Base-by-base conservation (phyloP, 2,888 invertebrate genomes). In the Rambutsinella grinnellia region DNA sequence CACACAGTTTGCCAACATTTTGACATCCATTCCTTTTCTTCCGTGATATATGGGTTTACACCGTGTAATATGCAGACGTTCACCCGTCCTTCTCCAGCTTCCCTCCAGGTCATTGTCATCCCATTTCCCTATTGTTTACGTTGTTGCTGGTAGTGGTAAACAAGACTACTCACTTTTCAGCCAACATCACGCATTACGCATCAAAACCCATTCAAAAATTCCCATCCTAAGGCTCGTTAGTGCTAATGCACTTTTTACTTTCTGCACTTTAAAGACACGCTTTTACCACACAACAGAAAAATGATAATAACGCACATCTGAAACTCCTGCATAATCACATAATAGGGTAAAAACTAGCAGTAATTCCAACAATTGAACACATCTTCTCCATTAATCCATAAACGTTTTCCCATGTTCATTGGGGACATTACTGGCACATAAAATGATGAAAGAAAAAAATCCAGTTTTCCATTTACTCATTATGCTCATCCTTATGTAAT, bases 1-100 rank as follows among this genome's bases (percentile, higher is more conserved):
- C 79, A 79, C 76, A 77, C 27, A 72, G 79, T 77, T 80, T 78
- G 80, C 78, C 68, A 80, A 80, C 80, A 78, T 78, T 80, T 67
- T 76, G 80, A 80, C 80, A 65, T 70, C 75, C 36, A n/a, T 61
- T 69, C 75, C 76, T 63, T 77, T 76, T 62, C 69, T 61, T 70
- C 51, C 21, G 70, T 80, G 80, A 80, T 79, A 77, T 77, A 79
- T 79, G 79, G 63, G 71, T 61, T 66, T 51, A 67, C 58, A 65
- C 47, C 62, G 60, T 74, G 67, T 74, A 67, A 72, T 65, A 53
- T 53, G 65, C 72, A 58, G 63, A 58, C 65, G 72, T 72, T 44
- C 72, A 65, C 46, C 47, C 36, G 44, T 63, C 72, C 65, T 71
- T 63, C 44, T 57, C 24, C 54, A 54, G 36, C 36, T 36, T 36